Evolutionary conservation across 2,797 vertebrate genomes (phyloP).

Genomic region (Hydrolagus colliei): DNA sequence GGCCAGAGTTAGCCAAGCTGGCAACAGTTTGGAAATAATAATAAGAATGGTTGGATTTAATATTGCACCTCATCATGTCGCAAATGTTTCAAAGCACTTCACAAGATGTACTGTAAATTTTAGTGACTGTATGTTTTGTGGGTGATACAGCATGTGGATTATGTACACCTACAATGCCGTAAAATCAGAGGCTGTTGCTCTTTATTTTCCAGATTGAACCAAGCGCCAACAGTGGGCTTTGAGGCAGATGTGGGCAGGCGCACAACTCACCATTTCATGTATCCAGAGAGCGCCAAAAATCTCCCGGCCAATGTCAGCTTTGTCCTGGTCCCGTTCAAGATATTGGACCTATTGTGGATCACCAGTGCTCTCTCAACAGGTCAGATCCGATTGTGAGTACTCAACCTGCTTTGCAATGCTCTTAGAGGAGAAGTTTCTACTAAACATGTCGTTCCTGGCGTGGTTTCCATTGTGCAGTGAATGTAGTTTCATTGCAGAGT

Average conservation of each 20-base stretch:
- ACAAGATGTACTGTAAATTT: no score
- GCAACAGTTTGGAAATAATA: no score
- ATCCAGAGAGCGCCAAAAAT: conserved; percentile 97
- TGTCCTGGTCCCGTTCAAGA: conserved; percentile 94
- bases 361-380: conserved; percentile 91
- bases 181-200: neutral
- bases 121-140: no score
- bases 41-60: no score
- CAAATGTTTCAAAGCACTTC: no score
- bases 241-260: conserved; percentile 83
- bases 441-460: no score
- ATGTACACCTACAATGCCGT: neutral
- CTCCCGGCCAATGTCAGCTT: conserved; percentile 91
- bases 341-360: conserved; percentile 93
- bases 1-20: neutral
- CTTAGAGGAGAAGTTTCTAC: no score
- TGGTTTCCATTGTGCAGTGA: no score
- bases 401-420: neutral
- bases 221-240: conserved; percentile 89
- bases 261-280: conserved; percentile 98
- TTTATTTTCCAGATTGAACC: conserved; percentile 75
- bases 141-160: no score
- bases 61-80: no score
- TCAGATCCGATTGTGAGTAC: conserved; percentile 88
- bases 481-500: no score